These are phyloP conservation scores for Epinephelus lanceolatus DNA, from an alignment of 2,113 vertebrate species.

Conservation along the genomic window DNA sequence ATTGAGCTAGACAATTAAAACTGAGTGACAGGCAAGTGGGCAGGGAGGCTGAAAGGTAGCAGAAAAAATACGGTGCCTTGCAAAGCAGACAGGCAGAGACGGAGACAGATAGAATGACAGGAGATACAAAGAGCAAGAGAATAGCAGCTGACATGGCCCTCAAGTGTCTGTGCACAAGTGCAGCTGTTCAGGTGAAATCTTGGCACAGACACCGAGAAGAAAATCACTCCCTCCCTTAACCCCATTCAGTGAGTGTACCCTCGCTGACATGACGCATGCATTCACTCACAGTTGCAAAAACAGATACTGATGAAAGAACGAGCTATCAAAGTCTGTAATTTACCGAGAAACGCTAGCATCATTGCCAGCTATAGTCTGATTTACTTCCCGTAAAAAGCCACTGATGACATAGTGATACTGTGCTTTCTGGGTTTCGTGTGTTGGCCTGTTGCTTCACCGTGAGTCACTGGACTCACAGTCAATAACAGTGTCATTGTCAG, in stretches of 20 bases:
- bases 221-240: conserved; percentile 52
- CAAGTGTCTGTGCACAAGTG: conserved; percentile 53
- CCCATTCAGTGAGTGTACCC: conserved; percentile 18
- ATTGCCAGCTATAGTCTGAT: neutral
- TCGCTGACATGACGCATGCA: conserved; percentile 33
- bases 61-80: conserved; percentile 23
- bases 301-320: conserved; percentile 23
- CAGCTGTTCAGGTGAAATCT: conserved; percentile 58
- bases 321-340: conserved; percentile 41
- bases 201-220: conserved; percentile 41
- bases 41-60: conserved; percentile 15
- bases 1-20: conserved; percentile 55
- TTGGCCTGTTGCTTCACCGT: conserved; percentile 44
- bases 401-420: conserved; percentile 49
- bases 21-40: conserved; percentile 60
- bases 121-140: conserved; percentile 36
- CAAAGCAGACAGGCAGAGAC: conserved; percentile 14
- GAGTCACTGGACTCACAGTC: conserved; percentile 61
- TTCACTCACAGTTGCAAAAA: conserved; percentile 19
- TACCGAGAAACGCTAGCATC: neutral
- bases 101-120: conserved; percentile 38
- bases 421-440: conserved; percentile 12
- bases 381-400: conserved; percentile 34
- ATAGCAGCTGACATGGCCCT: conserved; percentile 41
- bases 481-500: conserved; percentile 57